Base-by-base conservation (phyloP, 2,888 invertebrate genomes). In the Eudasyphora cyanicolor region DNA sequence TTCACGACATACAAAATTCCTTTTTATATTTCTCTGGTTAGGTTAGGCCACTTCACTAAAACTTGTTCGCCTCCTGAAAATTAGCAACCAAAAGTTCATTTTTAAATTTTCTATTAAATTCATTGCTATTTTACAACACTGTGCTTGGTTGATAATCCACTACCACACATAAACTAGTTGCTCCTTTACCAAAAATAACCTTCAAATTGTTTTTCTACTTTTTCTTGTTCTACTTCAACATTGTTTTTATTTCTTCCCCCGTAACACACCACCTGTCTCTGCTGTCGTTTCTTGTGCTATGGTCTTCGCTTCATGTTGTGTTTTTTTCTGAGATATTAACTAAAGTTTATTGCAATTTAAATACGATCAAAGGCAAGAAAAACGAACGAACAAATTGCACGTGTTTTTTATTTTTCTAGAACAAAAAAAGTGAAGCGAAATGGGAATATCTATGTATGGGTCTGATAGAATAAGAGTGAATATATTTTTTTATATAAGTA, bases 341-440 rank as follows among this genome's bases (percentile, higher is more conserved):
- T 32, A 67, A 79, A 57, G 35, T 82, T 79, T 76, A 82, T 82
- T 45, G 71, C 64, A 75, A 82, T 82, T 70, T 78, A 75, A 79
- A 79, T 67, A 71, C 38, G 67, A 67, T 67, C 67, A 67, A 67
- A 67, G 42, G 21, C 67, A 67, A 27, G 10, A 21, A 8, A 38
- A 67, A 42, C 21, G 5, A 42, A 67, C 21, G 24, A 67, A 67
- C 19, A 24, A 64, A 67, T 67, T 42, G 42, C 67, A 42, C 38
- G 42, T 67, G 38, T 64, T 67, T 42, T 14, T 42, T 24, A n/a
- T 38, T 24, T 14, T 10, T 14, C n/a, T 14, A 70, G 21, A 45
- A 70, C 29, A 54, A 51, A 57, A 27, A 21, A 38, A 29, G 17
- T 14, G 38, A 38, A 70, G 32, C 73, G 76, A 29, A 71, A 73